Conservation (phyloP, 2,888 invertebrate genomes). For the Dasypolia templi region DNA sequence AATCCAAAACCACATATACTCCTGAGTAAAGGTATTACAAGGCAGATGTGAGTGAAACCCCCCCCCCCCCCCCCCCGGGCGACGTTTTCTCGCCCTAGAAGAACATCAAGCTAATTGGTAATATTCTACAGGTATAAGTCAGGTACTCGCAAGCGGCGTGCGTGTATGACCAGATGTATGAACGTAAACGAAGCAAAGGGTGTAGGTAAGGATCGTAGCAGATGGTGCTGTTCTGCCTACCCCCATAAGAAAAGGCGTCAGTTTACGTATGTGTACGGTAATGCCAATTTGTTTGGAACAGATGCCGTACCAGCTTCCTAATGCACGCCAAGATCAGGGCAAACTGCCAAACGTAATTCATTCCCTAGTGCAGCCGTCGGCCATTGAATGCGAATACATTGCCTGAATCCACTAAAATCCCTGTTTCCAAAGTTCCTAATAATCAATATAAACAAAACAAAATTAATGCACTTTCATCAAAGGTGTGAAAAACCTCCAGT, state of each 20-base stretch:
- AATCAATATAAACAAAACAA: no score
- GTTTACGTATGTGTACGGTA: background rate
- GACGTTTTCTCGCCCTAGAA: no score
- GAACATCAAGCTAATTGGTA: no score
- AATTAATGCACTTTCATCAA: no score
- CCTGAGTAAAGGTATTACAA: no score
- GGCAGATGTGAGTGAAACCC: no score
- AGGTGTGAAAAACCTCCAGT: no score
- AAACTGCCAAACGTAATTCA: constrained; percentile 34
- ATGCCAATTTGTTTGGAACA: constrained; percentile 25
- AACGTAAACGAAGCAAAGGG: background rate
- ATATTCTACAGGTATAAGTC: no score
- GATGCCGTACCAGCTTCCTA: constrained; percentile 21
- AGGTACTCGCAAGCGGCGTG: no score
- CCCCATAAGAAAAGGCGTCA: background rate
- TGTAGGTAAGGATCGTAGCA: background rate
- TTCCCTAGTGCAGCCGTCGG: constrained; percentile 5
- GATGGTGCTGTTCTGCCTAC: background rate
- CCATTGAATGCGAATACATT: background rate
- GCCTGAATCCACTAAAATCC: background rate
- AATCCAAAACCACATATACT: no score
- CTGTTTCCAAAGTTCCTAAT: no score
- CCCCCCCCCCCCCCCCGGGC: no score
- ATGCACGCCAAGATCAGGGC: constrained; percentile 6
- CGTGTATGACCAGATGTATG: background rate